phyloP scores from a whole-genome alignment of 1,140 invertebrate species.

The Drosophila auraria region DNA sequence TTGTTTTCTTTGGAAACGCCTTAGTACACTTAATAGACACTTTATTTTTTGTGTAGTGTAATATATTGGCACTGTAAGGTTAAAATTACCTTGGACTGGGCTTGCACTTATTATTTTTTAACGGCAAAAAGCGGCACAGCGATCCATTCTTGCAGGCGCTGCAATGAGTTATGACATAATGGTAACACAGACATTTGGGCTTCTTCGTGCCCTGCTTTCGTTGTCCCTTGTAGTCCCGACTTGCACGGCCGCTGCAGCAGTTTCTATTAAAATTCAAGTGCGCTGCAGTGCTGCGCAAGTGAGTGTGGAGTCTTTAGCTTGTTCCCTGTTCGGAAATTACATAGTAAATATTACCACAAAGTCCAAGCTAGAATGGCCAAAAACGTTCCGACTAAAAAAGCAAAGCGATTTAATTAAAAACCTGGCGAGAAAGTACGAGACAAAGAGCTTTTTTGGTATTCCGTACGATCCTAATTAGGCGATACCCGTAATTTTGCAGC shows the following conservation, averaged over 20 bases:
- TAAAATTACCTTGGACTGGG: background rate
- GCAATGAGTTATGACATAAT: conserved; percentile 69
- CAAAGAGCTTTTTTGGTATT: conserved; percentile 13
- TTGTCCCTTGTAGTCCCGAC: background rate
- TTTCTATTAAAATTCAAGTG: conserved; percentile 78
- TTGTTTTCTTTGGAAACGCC: too few species aligned
- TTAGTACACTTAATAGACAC: too few species aligned
- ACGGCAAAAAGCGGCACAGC: conserved; percentile 38
- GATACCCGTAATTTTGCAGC: conserved; percentile 4
- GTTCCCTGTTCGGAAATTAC: conserved; percentile 52
- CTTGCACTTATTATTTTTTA: conserved; percentile 62
- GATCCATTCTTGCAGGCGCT: conserved; percentile 51
- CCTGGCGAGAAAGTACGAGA: background rate
- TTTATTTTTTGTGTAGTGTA: too few species aligned
- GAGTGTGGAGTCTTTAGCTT: conserved; percentile 19
- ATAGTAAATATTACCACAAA: conserved; percentile 65
- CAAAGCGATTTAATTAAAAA: conserved; percentile 58
- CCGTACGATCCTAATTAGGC: conserved; percentile 41
- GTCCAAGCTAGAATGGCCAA: conserved; percentile 36
- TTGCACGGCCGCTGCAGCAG: conserved; percentile 30
- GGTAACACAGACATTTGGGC: conserved; percentile 29
- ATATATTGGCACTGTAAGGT: background rate
- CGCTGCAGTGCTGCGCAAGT: conserved; percentile 42
- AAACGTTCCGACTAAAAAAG: conserved; percentile 13
- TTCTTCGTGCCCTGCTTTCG: background rate